A percentile compares a stretch with the other conserved stretches of the same genome.
Conservation (phyloP, 2,888 invertebrate genomes). For the Alloplasta piceator region DNA sequence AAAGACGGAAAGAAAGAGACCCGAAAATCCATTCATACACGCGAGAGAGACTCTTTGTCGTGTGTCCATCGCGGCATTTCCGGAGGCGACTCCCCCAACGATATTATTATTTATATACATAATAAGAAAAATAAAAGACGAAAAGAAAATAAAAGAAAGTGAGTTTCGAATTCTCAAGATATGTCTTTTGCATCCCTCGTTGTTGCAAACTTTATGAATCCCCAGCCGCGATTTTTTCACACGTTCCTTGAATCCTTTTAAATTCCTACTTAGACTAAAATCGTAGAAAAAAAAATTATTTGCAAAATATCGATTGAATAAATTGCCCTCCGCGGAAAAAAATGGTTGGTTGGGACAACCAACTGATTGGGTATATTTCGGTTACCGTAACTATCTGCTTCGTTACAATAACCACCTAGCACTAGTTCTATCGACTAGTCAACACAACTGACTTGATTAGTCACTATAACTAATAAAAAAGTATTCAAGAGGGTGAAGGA, state of each 20-base stretch:
- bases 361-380: too few species aligned
- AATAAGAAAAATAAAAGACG: slow-evolving; percentile 54
- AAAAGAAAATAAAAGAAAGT: slow-evolving; percentile 43
- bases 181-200: not conserved
- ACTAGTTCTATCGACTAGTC: too few species aligned
- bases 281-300: too few species aligned
- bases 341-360: too few species aligned
- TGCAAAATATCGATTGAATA: too few species aligned
- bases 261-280: too few species aligned
- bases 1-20: slow-evolving; percentile 3
- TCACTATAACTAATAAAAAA: too few species aligned
- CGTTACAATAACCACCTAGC: too few species aligned
- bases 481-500: too few species aligned
- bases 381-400: too few species aligned
- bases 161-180: slow-evolving; percentile 56
- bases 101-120: not conserved
- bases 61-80: slow-evolving; percentile 52
- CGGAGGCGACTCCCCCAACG: slow-evolving; percentile 44
- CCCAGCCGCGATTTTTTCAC: slow-evolving; percentile 21
- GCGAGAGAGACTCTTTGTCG: slow-evolving; percentile 49
- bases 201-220: slow-evolving; percentile 68
- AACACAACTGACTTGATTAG: too few species aligned
- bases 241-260: not conserved
- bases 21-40: slow-evolving; percentile 36
- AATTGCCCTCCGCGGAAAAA: too few species aligned